Conservation (phyloP, 2,888 invertebrate species). For the Nectonema munidae region DNA sequence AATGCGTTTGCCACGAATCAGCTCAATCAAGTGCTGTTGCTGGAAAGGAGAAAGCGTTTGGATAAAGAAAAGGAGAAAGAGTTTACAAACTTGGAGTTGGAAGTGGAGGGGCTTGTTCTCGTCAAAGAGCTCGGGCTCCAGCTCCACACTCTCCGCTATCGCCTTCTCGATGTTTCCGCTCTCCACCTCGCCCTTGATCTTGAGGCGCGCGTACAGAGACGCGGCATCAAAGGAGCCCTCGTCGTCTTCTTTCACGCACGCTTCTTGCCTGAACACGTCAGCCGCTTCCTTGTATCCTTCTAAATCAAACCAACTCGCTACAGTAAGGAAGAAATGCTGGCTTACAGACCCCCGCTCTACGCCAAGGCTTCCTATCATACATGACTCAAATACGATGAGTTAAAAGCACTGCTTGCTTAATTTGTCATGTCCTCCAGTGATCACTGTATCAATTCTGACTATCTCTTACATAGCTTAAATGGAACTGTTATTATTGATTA, state of each 20-base stretch:
- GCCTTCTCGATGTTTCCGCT: conserved; percentile 65
- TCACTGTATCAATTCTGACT: too few species aligned
- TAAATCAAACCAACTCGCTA: too few species aligned
- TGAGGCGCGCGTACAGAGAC: neutral
- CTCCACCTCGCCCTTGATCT: conserved; percentile 55
- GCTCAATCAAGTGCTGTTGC: conserved; percentile 57
- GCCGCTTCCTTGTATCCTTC: conserved; percentile 50
- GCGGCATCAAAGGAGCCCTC: conserved; percentile 24
- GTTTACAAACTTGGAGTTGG: conserved; percentile 40
- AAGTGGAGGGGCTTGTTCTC: conserved; percentile 78
- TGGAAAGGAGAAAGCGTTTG: conserved; percentile 22
- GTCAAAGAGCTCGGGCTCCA: conserved; percentile 70
- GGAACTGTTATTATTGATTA: too few species aligned
- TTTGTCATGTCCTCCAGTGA: too few species aligned
- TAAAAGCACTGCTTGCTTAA: too few species aligned
- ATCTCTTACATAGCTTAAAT: too few species aligned
- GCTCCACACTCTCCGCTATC: conserved; percentile 56
- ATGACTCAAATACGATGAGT: too few species aligned
- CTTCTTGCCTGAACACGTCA: conserved; percentile 71
- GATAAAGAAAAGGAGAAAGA: conserved; percentile 7
- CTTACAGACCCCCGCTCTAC: too few species aligned
- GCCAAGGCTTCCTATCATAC: too few species aligned
- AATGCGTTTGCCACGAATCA: conserved; percentile 46
- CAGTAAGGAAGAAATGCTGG: too few species aligned
- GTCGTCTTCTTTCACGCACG: conserved; percentile 43